Evolutionary conservation across 2,113 vertebrate genomes (phyloP).

Genomic region (Lophotis ruficrista): DNA sequence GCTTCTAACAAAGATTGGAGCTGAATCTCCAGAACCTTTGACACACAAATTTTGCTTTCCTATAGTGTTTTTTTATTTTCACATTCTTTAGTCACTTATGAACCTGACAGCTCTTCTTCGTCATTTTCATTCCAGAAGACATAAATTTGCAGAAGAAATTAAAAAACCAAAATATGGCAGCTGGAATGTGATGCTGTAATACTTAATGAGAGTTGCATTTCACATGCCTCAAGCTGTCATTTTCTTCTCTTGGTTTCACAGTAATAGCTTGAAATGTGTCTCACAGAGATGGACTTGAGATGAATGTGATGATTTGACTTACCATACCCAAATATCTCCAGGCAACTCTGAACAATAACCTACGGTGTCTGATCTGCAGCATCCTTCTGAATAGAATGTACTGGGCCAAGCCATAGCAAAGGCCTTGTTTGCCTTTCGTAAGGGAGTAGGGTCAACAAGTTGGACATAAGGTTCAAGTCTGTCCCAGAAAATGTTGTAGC

Average conservation of each 20-base stretch:
- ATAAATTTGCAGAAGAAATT: neutral
- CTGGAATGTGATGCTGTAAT: neutral
- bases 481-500: neutral
- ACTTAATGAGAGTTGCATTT: neutral
- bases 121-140: neutral
- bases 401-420: neutral
- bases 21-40: neutral
- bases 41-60: neutral
- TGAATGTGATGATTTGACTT: neutral
- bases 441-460: neutral
- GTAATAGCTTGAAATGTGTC: neutral
- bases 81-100: neutral
- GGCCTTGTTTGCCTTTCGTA: neutral
- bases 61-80: neutral
- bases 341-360: neutral
- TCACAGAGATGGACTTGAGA: neutral
- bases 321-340: neutral
- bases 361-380: neutral
- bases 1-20: neutral
- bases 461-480: neutral
- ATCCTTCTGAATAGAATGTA: neutral
- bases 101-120: neutral
- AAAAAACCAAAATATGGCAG: neutral
- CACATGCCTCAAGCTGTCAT: neutral
- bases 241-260: neutral